These are phyloP conservation scores for Myxocyprinus asiaticus DNA, from an alignment of 2,113 vertebrate species.

Conservation along the genomic window DNA sequence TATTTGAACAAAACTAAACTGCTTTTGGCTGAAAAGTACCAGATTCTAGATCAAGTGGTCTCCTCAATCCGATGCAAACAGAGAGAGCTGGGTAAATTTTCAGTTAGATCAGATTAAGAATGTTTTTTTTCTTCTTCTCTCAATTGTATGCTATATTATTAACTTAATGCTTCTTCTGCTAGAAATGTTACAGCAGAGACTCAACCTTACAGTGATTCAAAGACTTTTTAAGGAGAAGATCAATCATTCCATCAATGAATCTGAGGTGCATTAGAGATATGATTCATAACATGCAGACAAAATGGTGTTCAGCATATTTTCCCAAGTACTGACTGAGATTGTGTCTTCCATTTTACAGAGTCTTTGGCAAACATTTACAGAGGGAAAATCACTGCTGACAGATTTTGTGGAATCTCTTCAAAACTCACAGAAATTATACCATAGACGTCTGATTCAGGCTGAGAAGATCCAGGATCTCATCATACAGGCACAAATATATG, in stretches of 20 bases:
- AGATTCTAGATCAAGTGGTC: slow-evolving; percentile 51
- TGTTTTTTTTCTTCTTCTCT: no score
- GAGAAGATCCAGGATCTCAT: slow-evolving; percentile 57
- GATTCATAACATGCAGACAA: neutral
- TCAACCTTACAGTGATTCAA: slow-evolving; percentile 33
- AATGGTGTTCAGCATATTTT: neutral
- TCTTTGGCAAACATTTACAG: slow-evolving; percentile 56
- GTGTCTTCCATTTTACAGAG: slow-evolving; percentile 48
- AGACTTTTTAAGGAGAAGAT: slow-evolving; percentile 50
- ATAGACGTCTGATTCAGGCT: slow-evolving; percentile 53
- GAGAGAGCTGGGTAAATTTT: slow-evolving; percentile 55
- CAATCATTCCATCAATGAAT: slow-evolving; percentile 44
- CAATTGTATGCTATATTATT: no score
- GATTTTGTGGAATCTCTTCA: slow-evolving; percentile 59
- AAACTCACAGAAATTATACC: slow-evolving; percentile 41
- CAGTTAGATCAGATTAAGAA: no score
- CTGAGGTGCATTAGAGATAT: slow-evolving; percentile 50
- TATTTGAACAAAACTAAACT: slow-evolving; percentile 54
- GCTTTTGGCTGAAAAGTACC: slow-evolving; percentile 60
- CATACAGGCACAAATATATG: neutral
- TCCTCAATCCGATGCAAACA: slow-evolving; percentile 56
- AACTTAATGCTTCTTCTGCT: neutral
- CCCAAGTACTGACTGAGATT: neutral
- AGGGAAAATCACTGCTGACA: slow-evolving; percentile 39
- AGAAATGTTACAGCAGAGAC: slow-evolving; percentile 1